Evolutionary conservation across 2,888 invertebrate species (phyloP).

Genomic region (Perithous albicinctus): DNA sequence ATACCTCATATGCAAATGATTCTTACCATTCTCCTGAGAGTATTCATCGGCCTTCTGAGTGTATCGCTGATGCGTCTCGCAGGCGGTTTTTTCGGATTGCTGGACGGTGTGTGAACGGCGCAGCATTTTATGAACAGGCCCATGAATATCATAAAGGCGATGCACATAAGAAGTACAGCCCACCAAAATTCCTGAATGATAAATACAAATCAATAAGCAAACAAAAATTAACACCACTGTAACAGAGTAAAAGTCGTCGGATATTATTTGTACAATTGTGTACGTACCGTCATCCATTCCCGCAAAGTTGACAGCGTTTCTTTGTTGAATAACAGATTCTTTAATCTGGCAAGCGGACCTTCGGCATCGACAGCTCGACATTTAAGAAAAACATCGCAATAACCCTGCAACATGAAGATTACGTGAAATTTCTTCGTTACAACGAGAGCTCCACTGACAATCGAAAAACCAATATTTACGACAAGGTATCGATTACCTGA

Average conservation of each 20-base stretch:
- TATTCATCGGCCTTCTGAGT: slow-evolving; percentile 95
- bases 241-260: neutral
- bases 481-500: slow-evolving; percentile 87
- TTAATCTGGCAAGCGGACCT: slow-evolving; percentile 97
- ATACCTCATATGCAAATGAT: slow-evolving; percentile 26
- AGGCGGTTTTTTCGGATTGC: slow-evolving; percentile 98
- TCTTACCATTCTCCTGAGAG: slow-evolving; percentile 93
- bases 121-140: slow-evolving; percentile 99
- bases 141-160: slow-evolving; percentile 97
- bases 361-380: slow-evolving; percentile 99
- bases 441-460: slow-evolving; percentile 2
- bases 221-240: slow-evolving; percentile 42
- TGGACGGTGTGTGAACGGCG: slow-evolving; percentile 99
- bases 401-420: slow-evolving; percentile 88
- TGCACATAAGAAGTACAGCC: slow-evolving; percentile 96
- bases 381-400: slow-evolving; percentile 99
- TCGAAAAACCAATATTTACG: neutral
- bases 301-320: slow-evolving; percentile 95
- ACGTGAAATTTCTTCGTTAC: slow-evolving; percentile 1
- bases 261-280: neutral
- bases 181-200: slow-evolving; percentile 94
- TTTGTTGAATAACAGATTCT: slow-evolving; percentile 97
- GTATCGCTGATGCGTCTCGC: slow-evolving; percentile 97
- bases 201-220: slow-evolving; percentile 21
- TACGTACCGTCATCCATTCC: slow-evolving; percentile 94